Evolutionary conservation across 2,113 vertebrate species (phyloP), one percentile per base, ranked within the genome.

Genomic region (Geococcyx californianus): DNA sequence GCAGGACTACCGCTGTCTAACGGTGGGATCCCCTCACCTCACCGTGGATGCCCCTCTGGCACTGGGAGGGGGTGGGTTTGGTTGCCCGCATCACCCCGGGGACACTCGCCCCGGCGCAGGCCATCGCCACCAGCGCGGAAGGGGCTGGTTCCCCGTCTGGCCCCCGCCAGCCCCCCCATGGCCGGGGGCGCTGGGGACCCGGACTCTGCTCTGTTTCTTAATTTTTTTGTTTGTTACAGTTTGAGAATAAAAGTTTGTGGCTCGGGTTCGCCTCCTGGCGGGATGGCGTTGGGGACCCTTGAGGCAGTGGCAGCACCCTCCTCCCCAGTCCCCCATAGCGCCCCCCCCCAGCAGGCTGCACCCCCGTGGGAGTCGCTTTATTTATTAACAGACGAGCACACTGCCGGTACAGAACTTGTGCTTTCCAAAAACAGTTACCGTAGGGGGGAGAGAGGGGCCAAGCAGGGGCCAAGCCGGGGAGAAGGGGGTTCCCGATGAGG

Each of bases 1-100:
- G 99, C 84, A 98, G 99, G 96, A 99, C 98, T 98, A 99, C 99
- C 64, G 99, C 99, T 5, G 99, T 99, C 91, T 99, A 98, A 94
- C 44, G 31, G 93, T 44, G 67, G 70, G 75, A 88, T 10, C 81
- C 81, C 91, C 3, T 68, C 84, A 89, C 85, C 81, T 83, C 34
- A 63, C 56, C 47, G 6, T 13, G 19, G 82, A 69, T 81, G 63
- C 93, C 56, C 40, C 66, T 72, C 54, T 2, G 13, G 38, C n/a
- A 66, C 83, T 6, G 5, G 14, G 15, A 16, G 26, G 40, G 12
- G 11, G 26, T n/a, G 38, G 24, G 34, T 66, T 73, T 3, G 34
- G 75, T 84, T 84, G 82, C 87, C 88, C 66, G 14, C 45, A 28
- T 73, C 81, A 12, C 62, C 82, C 67, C 29, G 49, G 78, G 93